Base-by-base conservation (phyloP, 1,140 invertebrate species). In the Drosophila arizonae region DNA sequence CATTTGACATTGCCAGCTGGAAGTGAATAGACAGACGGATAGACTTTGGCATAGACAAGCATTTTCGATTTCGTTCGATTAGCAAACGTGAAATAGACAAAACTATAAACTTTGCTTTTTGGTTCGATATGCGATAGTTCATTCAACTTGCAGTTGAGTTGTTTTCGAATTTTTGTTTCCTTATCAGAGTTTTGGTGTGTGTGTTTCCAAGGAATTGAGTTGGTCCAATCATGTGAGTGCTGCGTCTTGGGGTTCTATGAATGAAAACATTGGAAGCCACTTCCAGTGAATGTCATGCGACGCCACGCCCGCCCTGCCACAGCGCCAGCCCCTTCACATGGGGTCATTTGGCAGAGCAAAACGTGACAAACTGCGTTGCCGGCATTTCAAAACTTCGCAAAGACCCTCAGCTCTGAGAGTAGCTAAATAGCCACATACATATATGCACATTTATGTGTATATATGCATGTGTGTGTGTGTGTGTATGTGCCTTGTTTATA, bases 1-100 rank as follows among this genome's bases (percentile, higher is more conserved):
- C 52, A 74, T 70, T 74, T 74, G 72, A 70, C 72, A 74, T 74
- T 74, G 72, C 60, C 58, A 70, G 17, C 30, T 52, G 41, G 46
- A 57, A 67, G 39, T 48, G 41, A 73, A 46, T 26, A 57, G 54
- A 67, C 30, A 28, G 10, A 58, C 54, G 21, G 45, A 24, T 17
- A 3, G 13, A 30, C 33, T 55, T 57, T 45, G 21, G 24, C 46
- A 63, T 61, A 24, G 45, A 28, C 36, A 57, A 55, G 55, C 55
- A 55, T 33, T 4, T 30, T 4, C 26, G 26, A 28, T 4, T 28
- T 30, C 6, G 28, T 30, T 30, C 28, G 28, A 30, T 30, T 30
- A 30, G 28, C 28, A 30, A 30, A 30, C 28, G 28, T 6, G 3
- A 30, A 30, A 30, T 30, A 30, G 28, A 33, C 33, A 33, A 33